Percentiles rank a stretch among this genome's conserved stretches.
phyloP scores from a whole-genome alignment of 2,797 vertebrate genomes.

The Falco naumanni region DNA sequence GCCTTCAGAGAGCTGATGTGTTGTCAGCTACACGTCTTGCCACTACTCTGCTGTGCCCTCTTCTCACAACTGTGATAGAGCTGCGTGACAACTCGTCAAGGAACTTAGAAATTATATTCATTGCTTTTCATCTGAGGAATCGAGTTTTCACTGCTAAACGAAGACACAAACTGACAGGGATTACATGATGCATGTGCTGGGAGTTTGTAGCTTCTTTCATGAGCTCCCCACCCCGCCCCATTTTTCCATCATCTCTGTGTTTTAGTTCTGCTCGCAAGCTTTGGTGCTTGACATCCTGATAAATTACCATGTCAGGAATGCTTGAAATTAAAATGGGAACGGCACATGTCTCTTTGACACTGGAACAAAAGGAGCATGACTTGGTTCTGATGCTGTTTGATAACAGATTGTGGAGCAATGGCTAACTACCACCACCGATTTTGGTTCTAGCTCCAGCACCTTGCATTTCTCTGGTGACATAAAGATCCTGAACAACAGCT shows the following conservation, averaged over 20 bases:
- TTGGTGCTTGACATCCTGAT: constrained; percentile 20
- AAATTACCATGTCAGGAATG: constrained; percentile 14
- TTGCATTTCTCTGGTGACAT: background rate
- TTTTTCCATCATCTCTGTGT: constrained; percentile 20
- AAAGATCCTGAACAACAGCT: background rate
- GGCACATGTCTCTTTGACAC: background rate
- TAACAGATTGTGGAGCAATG: background rate
- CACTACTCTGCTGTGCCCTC: background rate
- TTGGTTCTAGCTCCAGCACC: background rate
- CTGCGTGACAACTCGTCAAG: background rate
- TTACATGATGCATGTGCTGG: constrained; percentile 21
- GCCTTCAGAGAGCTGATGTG: constrained; percentile 10
- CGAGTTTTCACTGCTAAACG: constrained; percentile 50
- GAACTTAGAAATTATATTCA: constrained; percentile 29
- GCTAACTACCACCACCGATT: background rate
- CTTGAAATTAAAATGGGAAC: constrained; percentile 25
- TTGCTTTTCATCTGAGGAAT: constrained; percentile 41
- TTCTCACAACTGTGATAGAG: constrained; percentile 4
- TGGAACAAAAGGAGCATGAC: background rate
- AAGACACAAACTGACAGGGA: constrained; percentile 45
- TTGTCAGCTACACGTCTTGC: constrained; percentile 28
- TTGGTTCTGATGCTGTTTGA: background rate
- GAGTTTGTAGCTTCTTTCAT: background rate
- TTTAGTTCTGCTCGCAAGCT: constrained; percentile 40
- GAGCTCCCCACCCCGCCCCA: background rate